Evolutionary conservation across 2,797 vertebrate species (phyloP).

Genomic region (Lithobates sylvaticus): DNA sequence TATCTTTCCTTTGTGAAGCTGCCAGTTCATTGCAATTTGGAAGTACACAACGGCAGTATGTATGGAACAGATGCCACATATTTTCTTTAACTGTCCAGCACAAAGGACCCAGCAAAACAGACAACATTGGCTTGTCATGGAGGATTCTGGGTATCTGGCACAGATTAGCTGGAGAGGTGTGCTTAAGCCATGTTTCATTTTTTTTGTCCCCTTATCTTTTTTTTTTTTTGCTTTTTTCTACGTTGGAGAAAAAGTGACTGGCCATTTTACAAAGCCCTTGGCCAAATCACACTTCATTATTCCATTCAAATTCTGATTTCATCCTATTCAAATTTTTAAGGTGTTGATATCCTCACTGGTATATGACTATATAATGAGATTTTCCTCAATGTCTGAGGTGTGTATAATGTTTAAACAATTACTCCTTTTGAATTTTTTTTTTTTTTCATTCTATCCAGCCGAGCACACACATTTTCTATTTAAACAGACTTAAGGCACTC

Average conservation of each 20-base stretch:
- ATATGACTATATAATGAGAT: neutral
- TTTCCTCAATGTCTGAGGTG: neutral
- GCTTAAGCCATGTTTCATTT: slow-evolving; percentile 17
- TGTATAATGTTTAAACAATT: neutral
- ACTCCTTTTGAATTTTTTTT: no score
- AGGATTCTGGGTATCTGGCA: slow-evolving; percentile 46
- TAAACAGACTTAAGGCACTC: no score
- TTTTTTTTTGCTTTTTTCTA: slow-evolving; percentile 12
- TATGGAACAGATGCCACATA: slow-evolving; percentile 58
- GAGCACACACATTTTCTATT: no score
- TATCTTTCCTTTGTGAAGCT: slow-evolving; percentile 55
- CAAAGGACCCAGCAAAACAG: slow-evolving; percentile 29
- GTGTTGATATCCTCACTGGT: neutral
- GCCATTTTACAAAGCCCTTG: slow-evolving; percentile 29
- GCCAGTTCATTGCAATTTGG: slow-evolving; percentile 58
- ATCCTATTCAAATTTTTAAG: neutral
- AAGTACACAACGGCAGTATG: slow-evolving; percentile 43
- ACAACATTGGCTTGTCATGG: slow-evolving; percentile 33
- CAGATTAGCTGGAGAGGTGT: neutral
- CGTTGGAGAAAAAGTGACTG: slow-evolving; percentile 22
- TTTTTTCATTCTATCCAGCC: no score
- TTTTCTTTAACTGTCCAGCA: slow-evolving; percentile 48
- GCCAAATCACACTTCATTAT: slow-evolving; percentile 16
- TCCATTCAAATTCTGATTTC: neutral
- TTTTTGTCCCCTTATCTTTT: slow-evolving; percentile 29